These are phyloP conservation scores for Acleris literana DNA, from an alignment of 2,888 invertebrate species.

Conservation along the genomic window DNA sequence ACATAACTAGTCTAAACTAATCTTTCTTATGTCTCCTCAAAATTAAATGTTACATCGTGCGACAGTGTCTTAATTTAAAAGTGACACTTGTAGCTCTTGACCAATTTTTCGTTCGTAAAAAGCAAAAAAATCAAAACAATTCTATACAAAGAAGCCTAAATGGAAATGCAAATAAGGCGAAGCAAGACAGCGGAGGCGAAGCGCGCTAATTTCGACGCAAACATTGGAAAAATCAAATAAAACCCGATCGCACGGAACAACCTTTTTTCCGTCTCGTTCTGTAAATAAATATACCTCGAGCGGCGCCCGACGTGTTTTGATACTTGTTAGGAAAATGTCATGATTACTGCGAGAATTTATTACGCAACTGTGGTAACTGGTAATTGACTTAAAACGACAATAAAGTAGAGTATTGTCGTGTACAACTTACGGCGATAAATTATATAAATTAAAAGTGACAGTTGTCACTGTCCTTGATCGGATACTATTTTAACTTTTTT, in stretches of 20 bases:
- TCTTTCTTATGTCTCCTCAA: no score
- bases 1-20: no score
- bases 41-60: no score
- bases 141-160: conserved; percentile 34
- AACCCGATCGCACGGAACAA: conserved; percentile 80
- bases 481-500: no score
- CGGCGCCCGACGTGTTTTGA: conserved; percentile 53
- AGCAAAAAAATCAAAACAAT: conserved; percentile 7
- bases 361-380: background rate
- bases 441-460: no score
- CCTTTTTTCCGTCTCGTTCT: conserved; percentile 81
- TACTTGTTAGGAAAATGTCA: conserved; percentile 47
- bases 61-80: no score
- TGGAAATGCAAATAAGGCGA: conserved; percentile 48
- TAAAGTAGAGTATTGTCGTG: no score
- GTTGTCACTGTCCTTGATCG: no score
- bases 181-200: conserved; percentile 48
- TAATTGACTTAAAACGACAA: no score
- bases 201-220: conserved; percentile 77
- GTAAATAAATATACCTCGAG: conserved; percentile 65
- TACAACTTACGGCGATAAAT: no score
- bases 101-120: background rate
- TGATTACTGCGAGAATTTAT: no score
- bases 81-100: background rate
- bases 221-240: conserved; percentile 82